These are phyloP conservation scores for Aptenodytes patagonicus DNA, from an alignment of 2,113 vertebrate genomes.

Conservation along the genomic window DNA sequence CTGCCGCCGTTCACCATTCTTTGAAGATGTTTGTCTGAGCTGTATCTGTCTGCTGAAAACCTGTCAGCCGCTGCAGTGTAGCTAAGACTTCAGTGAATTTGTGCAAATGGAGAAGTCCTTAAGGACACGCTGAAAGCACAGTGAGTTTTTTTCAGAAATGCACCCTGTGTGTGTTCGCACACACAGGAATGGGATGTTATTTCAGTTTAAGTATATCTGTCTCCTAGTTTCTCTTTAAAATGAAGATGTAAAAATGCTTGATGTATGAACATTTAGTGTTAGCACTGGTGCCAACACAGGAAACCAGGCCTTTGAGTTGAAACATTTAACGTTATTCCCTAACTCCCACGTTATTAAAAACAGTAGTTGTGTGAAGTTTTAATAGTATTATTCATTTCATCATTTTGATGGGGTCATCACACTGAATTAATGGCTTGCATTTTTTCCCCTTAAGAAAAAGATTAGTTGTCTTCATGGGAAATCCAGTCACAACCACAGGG, in stretches of 20 bases:
- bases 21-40: neutral
- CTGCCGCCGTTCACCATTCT: neutral
- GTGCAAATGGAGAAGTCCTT: neutral
- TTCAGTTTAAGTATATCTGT: neutral
- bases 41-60: neutral
- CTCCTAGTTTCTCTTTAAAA: conserved; percentile 38
- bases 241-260: conserved; percentile 29
- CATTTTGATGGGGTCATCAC: conserved; percentile 23
- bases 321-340: conserved; percentile 32
- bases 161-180: neutral
- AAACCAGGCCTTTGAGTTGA: conserved; percentile 33
- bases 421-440: conserved; percentile 15
- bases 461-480: neutral
- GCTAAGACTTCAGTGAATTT: neutral
- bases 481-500: neutral
- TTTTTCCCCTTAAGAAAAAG: conserved; percentile 1
- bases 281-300: neutral
- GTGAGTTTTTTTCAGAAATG: neutral
- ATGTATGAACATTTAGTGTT: conserved; percentile 22
- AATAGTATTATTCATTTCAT: neutral
- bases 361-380: neutral
- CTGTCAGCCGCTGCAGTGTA: neutral
- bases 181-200: neutral
- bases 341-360: conserved; percentile 5
- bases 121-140: neutral